Percentiles rank a stretch among this genome's conserved stretches.
Evolutionary conservation across 2,797 vertebrate genomes (phyloP).

Genomic region (Danionella dracula): DNA sequence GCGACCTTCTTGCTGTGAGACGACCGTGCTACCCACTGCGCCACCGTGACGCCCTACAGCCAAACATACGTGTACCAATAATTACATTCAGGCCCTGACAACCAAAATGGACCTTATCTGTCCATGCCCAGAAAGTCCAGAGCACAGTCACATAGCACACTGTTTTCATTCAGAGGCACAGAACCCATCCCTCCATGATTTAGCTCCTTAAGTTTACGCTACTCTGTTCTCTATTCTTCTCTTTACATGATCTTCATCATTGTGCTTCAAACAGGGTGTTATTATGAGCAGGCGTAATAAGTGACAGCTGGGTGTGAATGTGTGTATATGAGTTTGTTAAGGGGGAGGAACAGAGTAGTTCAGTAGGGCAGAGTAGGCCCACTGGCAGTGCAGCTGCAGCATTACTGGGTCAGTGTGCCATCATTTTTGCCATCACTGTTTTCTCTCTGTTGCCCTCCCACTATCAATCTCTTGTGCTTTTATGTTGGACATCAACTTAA

Average conservation of each 20-base stretch:
- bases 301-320: slow-evolving; percentile 49
- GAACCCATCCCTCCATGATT: slow-evolving; percentile 15
- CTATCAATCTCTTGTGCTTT: slow-evolving; percentile 30
- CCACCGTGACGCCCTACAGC: no score
- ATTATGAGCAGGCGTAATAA: slow-evolving; percentile 55
- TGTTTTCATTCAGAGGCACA: slow-evolving; percentile 17
- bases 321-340: slow-evolving; percentile 29
- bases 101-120: slow-evolving; percentile 40
- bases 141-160: slow-evolving; percentile 15
- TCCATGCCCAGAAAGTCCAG: slow-evolving; percentile 25
- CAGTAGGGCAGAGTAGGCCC: slow-evolving; percentile 54
- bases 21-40: no score
- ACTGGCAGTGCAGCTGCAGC: slow-evolving; percentile 61
- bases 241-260: slow-evolving; percentile 21
- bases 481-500: slow-evolving; percentile 22
- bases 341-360: slow-evolving; percentile 25
- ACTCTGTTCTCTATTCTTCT: no score
- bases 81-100: slow-evolving; percentile 44
- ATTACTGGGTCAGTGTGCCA: slow-evolving; percentile 77
- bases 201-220: no score
- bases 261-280: slow-evolving; percentile 19
- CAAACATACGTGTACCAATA: slow-evolving; percentile 36
- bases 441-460: slow-evolving; percentile 25
- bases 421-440: slow-evolving; percentile 57
- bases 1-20: no score